Conservation (phyloP, 2,113 vertebrate species). For the Gopherus evgoodei region DNA sequence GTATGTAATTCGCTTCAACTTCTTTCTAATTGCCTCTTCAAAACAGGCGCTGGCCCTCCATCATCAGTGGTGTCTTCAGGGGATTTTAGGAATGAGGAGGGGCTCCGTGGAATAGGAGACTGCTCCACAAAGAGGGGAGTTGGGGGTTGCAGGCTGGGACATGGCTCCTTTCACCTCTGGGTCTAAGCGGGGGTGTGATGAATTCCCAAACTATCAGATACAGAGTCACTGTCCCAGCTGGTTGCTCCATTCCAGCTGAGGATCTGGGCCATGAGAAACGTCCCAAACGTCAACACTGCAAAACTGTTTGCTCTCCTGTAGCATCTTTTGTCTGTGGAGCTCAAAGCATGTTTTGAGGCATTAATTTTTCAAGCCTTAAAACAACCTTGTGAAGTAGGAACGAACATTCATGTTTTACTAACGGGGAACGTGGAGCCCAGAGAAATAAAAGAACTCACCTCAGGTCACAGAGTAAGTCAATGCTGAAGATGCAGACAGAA, state of each 20-base stretch:
- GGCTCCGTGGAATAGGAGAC: background rate
- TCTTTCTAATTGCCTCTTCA: conserved; percentile 79
- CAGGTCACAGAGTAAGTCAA: background rate
- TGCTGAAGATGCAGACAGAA: background rate
- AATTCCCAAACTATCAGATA: background rate
- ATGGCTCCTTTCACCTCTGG: accelerated
- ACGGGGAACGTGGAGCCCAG: background rate
- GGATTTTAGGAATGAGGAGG: conserved; percentile 53
- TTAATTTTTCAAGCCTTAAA: background rate
- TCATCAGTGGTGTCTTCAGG: conserved; percentile 43
- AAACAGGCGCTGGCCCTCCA: conserved; percentile 34
- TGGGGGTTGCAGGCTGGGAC: background rate
- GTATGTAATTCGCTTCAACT: conserved; percentile 78
- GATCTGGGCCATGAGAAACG: accelerated
- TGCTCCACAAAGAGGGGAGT: background rate
- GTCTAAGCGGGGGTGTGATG: background rate
- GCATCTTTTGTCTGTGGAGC: background rate
- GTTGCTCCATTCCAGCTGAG: background rate
- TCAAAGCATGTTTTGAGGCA: background rate
- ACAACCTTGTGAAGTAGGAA: background rate
- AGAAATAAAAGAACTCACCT: background rate
- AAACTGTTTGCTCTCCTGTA: background rate
- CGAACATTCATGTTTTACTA: background rate
- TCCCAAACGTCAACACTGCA: background rate
- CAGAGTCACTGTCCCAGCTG: background rate